phyloP scores from a whole-genome alignment of 2,113 vertebrate species.

The Gasterosteus nipponicus region DNA sequence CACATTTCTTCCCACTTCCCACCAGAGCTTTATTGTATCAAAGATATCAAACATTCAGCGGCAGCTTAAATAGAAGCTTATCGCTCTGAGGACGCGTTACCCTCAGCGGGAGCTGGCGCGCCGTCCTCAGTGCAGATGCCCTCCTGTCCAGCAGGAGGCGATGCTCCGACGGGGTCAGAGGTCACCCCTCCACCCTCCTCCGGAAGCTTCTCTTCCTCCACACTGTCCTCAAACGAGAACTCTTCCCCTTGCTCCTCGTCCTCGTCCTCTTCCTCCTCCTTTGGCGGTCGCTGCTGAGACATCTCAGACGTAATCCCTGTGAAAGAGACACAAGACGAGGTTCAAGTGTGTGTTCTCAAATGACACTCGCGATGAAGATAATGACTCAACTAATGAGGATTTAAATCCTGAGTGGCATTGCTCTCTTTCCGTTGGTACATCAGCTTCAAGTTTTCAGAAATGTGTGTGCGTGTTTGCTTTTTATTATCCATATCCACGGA shows the following conservation, averaged over 20 bases:
- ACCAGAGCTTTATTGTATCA: neutral
- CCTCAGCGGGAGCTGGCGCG: slow-evolving; percentile 24
- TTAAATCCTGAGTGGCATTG: neutral
- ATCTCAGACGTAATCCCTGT: slow-evolving; percentile 74
- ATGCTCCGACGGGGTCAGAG: neutral
- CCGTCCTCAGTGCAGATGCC: neutral
- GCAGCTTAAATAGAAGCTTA: neutral
- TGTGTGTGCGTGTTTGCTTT: neutral
- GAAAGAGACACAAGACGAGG: slow-evolving; percentile 19
- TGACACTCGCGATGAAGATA: neutral
- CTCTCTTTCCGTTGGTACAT: neutral
- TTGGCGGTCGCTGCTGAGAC: slow-evolving; percentile 54
- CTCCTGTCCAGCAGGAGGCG: slow-evolving; percentile 64
- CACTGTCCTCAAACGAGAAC: slow-evolving; percentile 71
- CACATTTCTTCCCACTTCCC: neutral
- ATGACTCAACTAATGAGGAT: too few relatives aligned
- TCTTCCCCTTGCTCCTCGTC: slow-evolving; percentile 73
- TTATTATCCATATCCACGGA: neutral
- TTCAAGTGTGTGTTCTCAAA: neutral
- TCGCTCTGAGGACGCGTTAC: slow-evolving; percentile 40
- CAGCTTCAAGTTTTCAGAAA: neutral
- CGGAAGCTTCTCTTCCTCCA: slow-evolving; percentile 53
- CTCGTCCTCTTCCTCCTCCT: slow-evolving; percentile 69
- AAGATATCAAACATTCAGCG: neutral
- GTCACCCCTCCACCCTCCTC: slow-evolving; percentile 22